Conservation (phyloP, 2,888 invertebrate species). For the Notodonta ziczac region DNA sequence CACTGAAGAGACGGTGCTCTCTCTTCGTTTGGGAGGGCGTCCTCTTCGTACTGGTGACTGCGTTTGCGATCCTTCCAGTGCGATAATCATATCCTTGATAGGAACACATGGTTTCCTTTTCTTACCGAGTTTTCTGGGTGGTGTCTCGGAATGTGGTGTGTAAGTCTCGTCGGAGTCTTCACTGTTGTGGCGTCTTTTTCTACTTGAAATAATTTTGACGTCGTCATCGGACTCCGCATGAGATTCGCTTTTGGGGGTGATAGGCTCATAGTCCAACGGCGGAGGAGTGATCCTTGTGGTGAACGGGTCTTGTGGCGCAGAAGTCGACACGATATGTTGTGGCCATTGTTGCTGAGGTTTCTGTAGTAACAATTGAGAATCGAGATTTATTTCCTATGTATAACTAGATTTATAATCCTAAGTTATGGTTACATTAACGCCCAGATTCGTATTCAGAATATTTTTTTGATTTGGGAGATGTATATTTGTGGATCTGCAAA, state of each 20-base stretch:
- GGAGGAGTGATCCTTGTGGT: conserved; percentile 52
- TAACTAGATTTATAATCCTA: neutral
- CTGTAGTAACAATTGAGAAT: conserved; percentile 45
- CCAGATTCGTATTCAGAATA: too few relatives aligned
- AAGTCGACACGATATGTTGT: conserved; percentile 32
- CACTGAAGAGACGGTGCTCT: conserved; percentile 72
- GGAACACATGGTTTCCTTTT: conserved; percentile 69
- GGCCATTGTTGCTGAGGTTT: conserved; percentile 49
- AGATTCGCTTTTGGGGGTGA: conserved; percentile 75
- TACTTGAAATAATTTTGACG: conserved; percentile 48
- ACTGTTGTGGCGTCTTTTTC: conserved; percentile 60
- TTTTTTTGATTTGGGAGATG: too few relatives aligned
- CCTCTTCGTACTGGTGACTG: conserved; percentile 71
- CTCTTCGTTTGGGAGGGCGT: conserved; percentile 82
- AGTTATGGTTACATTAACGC: too few relatives aligned
- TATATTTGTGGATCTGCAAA: too few relatives aligned
- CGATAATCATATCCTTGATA: conserved; percentile 73
- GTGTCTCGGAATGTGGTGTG: conserved; percentile 63
- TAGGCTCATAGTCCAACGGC: conserved; percentile 64
- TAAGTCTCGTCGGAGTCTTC: conserved; percentile 79
- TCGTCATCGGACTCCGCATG: conserved; percentile 74
- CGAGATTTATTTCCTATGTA: neutral
- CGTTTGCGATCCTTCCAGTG: conserved; percentile 70
- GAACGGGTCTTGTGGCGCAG: conserved; percentile 35
- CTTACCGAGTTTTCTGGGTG: conserved; percentile 60